phyloP scores from a whole-genome alignment of 1,140 invertebrate species.

The Nephotettix cincticeps region DNA sequence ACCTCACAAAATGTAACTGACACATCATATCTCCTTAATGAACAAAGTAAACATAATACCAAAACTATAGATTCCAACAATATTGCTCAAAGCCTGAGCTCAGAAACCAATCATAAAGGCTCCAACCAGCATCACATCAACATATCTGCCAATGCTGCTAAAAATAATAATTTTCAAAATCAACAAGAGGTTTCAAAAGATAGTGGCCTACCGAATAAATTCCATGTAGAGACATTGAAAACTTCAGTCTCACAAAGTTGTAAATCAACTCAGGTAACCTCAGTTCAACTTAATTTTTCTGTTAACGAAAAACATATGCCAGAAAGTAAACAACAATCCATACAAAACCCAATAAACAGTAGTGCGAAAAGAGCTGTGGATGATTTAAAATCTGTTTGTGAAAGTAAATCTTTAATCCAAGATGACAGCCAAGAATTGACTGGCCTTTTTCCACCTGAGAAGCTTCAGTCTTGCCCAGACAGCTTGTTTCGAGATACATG shows the following conservation, averaged over 20 bases:
- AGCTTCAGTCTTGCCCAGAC: constrained; percentile 6
- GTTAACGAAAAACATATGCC: neutral
- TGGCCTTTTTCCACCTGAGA: neutral
- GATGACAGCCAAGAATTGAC: constrained; percentile 4
- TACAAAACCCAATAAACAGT: neutral
- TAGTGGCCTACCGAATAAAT: neutral
- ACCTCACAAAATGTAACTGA: too few relatives aligned
- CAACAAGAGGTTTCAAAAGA: neutral
- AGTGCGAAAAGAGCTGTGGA: neutral
- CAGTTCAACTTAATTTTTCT: neutral
- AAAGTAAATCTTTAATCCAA: neutral
- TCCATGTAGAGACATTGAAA: neutral
- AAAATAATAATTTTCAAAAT: neutral
- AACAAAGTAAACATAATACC: neutral
- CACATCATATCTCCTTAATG: neutral
- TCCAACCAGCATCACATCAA: neutral
- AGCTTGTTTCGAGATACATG: constrained; percentile 4
- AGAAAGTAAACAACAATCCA: neutral
- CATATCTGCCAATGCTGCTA: neutral
- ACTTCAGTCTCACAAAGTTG: neutral
- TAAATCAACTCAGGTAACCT: neutral
- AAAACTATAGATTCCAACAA: neutral
- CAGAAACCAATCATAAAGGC: neutral
- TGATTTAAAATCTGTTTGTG: neutral
- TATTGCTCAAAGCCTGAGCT: neutral